phyloP scores from a whole-genome alignment of 2,797 vertebrate genomes.

The Dicrostonyx torquatus region DNA sequence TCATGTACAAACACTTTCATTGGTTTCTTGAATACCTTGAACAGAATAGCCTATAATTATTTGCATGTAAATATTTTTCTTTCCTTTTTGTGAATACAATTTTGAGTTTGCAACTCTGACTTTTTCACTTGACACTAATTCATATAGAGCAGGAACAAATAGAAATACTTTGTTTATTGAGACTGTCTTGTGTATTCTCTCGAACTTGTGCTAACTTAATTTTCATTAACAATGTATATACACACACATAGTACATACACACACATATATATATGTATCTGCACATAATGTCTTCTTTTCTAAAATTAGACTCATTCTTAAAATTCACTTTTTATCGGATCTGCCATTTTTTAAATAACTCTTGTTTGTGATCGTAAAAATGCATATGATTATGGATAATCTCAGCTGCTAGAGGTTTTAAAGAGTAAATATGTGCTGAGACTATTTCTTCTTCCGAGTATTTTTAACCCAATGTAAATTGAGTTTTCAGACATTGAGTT shows the following conservation, averaged over 20 bases:
- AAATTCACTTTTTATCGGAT: neutral
- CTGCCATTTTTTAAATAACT: neutral
- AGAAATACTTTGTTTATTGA: neutral
- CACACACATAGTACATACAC: fast-evolving
- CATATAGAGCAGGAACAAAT: neutral
- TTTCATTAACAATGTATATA: neutral
- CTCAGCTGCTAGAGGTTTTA: slow-evolving; percentile 14
- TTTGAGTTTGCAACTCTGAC: neutral
- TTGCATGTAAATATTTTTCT: neutral
- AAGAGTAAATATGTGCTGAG: slow-evolving; percentile 34
- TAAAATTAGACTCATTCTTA: slow-evolving; percentile 25
- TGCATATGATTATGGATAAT: neutral
- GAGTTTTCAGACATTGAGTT: neutral
- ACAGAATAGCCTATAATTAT: neutral
- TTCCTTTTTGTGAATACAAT: neutral
- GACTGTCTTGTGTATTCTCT: neutral
- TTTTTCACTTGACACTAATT: neutral
- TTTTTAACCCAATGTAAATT: slow-evolving; percentile 45
- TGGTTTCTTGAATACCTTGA: neutral
- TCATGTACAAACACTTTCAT: neutral
- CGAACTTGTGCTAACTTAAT: neutral
- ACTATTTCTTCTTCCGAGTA: slow-evolving; percentile 25
- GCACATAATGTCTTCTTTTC: slow-evolving; percentile 8
- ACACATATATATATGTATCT: too few relatives aligned
- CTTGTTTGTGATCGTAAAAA: neutral